Evolutionary conservation across 2,113 vertebrate species (phyloP), one percentile per base, ranked within the genome.

Genomic region (Callithrix jacchus): DNA sequence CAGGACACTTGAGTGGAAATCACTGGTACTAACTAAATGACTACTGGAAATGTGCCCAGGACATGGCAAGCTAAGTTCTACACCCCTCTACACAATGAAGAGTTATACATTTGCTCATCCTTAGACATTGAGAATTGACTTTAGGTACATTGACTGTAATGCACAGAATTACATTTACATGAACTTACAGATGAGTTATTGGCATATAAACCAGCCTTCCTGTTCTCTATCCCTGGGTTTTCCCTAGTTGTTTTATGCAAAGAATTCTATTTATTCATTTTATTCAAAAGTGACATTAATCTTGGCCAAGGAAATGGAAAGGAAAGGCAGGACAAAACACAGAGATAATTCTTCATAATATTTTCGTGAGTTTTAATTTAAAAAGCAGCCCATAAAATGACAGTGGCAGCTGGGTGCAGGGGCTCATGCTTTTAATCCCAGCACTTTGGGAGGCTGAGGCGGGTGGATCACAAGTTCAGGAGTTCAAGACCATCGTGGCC

Each of bases 251-350:
- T 93, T 95, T 93, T 70, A 66, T 6, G 87, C 68, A 92, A 84
- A 96, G 70, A 87, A 87, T 77, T 92, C 80, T 58, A 12, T 77
- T 25, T 85, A 74, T 86, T 76, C 56, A 64, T 84, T 95, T 88
- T 81, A 87, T 52, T 96, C 85, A 92, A 79, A 95, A 76, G 73
- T 32, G 84, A 25, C 66, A 61, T 85, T 88, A 58, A 27, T 80
- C 52, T 74, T 82, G 52, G 87, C 54, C 40, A 47, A 81, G 80
- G 56, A 95, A 89, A 89, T 37, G 79, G 81, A 89, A 92, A 89
- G 79, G 37, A 64, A 92, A 81, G 61, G 58, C 70, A 83, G 25
- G 87, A 95, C 49, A 66, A 58, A 95, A 45, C 23, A 54, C 37
- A 93, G 27, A 96, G 84, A 37, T 27, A 32, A 68, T 27, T 47